Evolutionary conservation across 2,113 vertebrate species (phyloP).

Genomic region (Labrus mixtus): DNA sequence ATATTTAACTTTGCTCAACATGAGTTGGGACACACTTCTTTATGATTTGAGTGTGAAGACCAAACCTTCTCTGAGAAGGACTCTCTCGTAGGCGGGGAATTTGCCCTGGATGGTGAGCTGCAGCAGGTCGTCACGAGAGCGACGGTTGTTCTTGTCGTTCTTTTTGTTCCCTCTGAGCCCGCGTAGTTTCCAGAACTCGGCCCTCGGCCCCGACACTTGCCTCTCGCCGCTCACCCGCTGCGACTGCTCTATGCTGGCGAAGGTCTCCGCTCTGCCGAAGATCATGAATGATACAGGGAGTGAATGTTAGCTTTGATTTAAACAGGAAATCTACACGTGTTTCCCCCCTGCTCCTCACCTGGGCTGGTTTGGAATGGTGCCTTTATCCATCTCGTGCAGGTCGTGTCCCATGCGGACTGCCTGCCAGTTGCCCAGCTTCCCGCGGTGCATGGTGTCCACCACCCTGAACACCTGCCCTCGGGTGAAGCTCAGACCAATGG

Average conservation of each 20-base stretch:
- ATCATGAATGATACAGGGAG: rapidly evolving
- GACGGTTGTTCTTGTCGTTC: conserved; percentile 85
- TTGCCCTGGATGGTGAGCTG: conserved; percentile 93
- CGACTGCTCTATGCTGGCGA: conserved; percentile 87
- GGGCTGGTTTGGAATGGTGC: conserved; percentile 91
- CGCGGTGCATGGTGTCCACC: conserved; percentile 91
- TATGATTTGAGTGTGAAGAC: not conserved
- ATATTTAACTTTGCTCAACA: conserved; percentile 14
- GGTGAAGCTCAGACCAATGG: conserved; percentile 87
- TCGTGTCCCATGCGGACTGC: conserved; percentile 91
- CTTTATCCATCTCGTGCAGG: conserved; percentile 91
- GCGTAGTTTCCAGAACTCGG: conserved; percentile 97
- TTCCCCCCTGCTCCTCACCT: conserved; percentile 78
- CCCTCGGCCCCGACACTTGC: conserved; percentile 83
- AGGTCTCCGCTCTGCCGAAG: conserved; percentile 88
- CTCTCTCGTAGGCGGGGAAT: conserved; percentile 94
- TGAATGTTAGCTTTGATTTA: not conserved
- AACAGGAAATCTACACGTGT: not conserved
- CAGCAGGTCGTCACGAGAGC: conserved; percentile 91
- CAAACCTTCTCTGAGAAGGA: conserved; percentile 93
- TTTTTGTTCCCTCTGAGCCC: conserved; percentile 95
- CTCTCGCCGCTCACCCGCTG: conserved; percentile 79
- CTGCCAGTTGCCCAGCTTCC: conserved; percentile 91
- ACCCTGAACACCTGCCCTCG: conserved; percentile 95
- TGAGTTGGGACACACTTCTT: not conserved